Evolutionary conservation across 2,113 vertebrate genomes (phyloP).

Genomic region (Tachysurus fulvidraco): DNA sequence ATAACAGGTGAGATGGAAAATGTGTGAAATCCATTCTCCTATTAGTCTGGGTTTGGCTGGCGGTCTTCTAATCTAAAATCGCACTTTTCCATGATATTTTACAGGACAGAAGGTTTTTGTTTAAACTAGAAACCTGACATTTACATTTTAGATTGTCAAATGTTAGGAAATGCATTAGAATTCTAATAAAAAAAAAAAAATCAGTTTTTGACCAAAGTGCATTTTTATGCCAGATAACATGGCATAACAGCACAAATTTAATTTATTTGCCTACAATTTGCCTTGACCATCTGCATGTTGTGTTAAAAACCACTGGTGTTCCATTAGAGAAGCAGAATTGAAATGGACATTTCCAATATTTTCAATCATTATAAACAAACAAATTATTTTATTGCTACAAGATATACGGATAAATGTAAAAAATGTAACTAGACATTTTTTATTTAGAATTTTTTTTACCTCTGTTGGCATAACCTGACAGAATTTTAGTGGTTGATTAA

Average conservation of each 20-base stretch:
- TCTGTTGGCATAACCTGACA: too few species aligned
- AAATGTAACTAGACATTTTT: too few species aligned
- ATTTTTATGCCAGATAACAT: not conserved
- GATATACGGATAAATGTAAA: too few species aligned
- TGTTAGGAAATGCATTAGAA: not conserved
- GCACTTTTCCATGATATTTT: not conserved
- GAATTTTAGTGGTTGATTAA: too few species aligned
- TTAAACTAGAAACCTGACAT: slow-evolving; percentile 6
- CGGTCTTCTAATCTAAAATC: not conserved
- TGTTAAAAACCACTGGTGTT: too few species aligned
- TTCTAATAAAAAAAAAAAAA: not conserved
- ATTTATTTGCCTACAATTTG: too few species aligned
- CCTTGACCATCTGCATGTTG: too few species aligned
- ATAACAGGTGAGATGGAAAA: slow-evolving; percentile 1
- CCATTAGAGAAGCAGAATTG: too few species aligned
- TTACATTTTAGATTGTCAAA: slow-evolving; percentile 1
- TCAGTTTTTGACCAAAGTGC: not conserved
- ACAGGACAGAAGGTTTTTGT: not conserved
- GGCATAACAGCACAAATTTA: not conserved
- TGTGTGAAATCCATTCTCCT: slow-evolving; percentile 1
- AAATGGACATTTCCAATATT: too few species aligned
- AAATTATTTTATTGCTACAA: too few species aligned
- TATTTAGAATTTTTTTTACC: too few species aligned
- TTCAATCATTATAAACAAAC: too few species aligned
- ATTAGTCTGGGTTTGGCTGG: slow-evolving; percentile 1